Evolutionary conservation across 2,797 vertebrate genomes (phyloP).

Genomic region (Silurus lanzhouensis): DNA sequence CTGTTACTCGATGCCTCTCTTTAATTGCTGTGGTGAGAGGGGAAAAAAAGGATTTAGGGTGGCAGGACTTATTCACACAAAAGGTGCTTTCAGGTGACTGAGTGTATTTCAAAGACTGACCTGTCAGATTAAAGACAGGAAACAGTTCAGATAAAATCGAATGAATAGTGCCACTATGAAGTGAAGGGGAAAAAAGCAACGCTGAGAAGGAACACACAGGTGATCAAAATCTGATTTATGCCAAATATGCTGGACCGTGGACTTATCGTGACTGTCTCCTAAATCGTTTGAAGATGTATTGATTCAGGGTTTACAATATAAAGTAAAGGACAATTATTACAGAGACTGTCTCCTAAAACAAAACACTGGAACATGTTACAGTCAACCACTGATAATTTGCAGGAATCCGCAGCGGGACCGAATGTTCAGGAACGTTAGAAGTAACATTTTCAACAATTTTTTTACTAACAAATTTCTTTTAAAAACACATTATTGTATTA

Average conservation of each 20-base stretch:
- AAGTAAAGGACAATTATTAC: slow-evolving; percentile 26
- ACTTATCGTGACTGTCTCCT: slow-evolving; percentile 10
- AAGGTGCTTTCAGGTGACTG: slow-evolving; percentile 61
- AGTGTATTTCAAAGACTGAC: slow-evolving; percentile 55
- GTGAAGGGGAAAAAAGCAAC: slow-evolving; percentile 47
- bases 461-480: too few relatives aligned
- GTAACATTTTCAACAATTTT: too few relatives aligned
- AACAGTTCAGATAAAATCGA: slow-evolving; percentile 62
- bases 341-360: slow-evolving; percentile 13
- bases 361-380: slow-evolving; percentile 10
- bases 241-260: slow-evolving; percentile 20
- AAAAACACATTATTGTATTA: too few relatives aligned
- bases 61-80: slow-evolving; percentile 53
- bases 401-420: too few relatives aligned
- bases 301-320: slow-evolving; percentile 1
- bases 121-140: slow-evolving; percentile 65
- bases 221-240: slow-evolving; percentile 47
- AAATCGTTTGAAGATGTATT: slow-evolving; percentile 13
- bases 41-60: slow-evolving; percentile 43
- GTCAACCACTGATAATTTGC: too few relatives aligned
- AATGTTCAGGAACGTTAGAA: too few relatives aligned
- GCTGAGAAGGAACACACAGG: slow-evolving; percentile 41
- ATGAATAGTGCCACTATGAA: slow-evolving; percentile 61
- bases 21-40: slow-evolving; percentile 53
- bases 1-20: slow-evolving; percentile 46